Conservation (phyloP, 2,888 invertebrate species). For the Microctonus aethiopoides region DNA sequence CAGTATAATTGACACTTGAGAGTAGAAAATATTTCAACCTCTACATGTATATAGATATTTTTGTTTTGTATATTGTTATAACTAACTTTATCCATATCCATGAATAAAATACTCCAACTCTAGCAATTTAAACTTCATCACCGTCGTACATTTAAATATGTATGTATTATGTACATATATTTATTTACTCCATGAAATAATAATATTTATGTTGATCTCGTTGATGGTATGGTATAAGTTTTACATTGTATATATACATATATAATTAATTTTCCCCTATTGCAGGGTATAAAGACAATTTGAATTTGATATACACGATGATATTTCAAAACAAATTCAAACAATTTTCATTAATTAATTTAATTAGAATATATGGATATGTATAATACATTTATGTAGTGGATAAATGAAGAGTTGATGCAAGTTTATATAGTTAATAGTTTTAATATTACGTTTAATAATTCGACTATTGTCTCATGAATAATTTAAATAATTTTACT, state of each 20-base stretch:
- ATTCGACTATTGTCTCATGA: neutral
- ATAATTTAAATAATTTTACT: neutral
- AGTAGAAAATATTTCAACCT: slow-evolving; percentile 22
- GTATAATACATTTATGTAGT: neutral
- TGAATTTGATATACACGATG: neutral
- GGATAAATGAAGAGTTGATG: neutral
- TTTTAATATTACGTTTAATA: no score
- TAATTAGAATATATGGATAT: neutral
- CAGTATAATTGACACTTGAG: slow-evolving; percentile 33
- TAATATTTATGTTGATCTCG: neutral
- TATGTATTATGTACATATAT: no score
- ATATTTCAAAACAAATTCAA: neutral
- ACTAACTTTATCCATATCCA: neutral
- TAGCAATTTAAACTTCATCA: neutral
- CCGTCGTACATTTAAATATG: neutral
- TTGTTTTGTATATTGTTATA: neutral
- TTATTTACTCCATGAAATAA: no score
- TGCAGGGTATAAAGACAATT: neutral
- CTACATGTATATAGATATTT: slow-evolving; percentile 1
- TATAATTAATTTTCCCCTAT: neutral
- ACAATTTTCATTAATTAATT: neutral
- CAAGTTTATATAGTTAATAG: neutral
- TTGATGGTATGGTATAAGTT: neutral
- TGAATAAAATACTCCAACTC: neutral
- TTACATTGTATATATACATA: neutral